Conservation (phyloP, 2,797 vertebrate genomes). For the Menidia menidia region DNA sequence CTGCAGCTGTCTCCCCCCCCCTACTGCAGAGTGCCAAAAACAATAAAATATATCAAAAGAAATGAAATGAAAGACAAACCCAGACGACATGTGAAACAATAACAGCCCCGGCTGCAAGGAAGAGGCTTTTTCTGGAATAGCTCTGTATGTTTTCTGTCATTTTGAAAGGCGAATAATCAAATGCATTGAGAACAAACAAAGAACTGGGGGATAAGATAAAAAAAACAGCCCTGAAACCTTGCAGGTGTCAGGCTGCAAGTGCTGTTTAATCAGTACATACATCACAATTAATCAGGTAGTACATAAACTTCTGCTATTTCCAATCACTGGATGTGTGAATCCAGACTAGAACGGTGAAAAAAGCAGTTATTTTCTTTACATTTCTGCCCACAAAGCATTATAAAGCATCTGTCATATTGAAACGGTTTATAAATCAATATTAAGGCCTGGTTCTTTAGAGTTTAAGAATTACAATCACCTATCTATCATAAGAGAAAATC, state of each 20-base stretch:
- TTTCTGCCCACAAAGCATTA: too few species aligned
- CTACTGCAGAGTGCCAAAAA: neutral
- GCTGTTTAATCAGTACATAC: neutral
- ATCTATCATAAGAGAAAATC: too few species aligned
- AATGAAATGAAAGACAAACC: neutral
- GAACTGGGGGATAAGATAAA: slow-evolving; percentile 6
- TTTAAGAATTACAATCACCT: too few species aligned
- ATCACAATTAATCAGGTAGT: neutral
- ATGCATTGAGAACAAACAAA: slow-evolving; percentile 40
- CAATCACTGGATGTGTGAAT: too few species aligned
- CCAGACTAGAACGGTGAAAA: too few species aligned
- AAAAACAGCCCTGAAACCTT: neutral
- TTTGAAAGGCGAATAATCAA: slow-evolving; percentile 5
- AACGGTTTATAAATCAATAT: too few species aligned
- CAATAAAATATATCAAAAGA: slow-evolving; percentile 1
- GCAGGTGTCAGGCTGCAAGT: neutral
- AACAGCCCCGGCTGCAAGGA: too few species aligned
- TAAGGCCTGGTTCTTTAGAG: too few species aligned
- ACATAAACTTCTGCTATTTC: neutral
- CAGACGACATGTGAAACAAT: too few species aligned
- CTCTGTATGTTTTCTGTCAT: slow-evolving; percentile 15
- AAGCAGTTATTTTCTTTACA: too few species aligned
- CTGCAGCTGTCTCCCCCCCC: slow-evolving; percentile 34
- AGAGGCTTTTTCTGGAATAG: neutral
- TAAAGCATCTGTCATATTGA: too few species aligned